Evolutionary conservation across 2,797 vertebrate species (phyloP), one percentile per base, ranked within the genome.

Genomic region (Melanotaenia parkinsoni): DNA sequence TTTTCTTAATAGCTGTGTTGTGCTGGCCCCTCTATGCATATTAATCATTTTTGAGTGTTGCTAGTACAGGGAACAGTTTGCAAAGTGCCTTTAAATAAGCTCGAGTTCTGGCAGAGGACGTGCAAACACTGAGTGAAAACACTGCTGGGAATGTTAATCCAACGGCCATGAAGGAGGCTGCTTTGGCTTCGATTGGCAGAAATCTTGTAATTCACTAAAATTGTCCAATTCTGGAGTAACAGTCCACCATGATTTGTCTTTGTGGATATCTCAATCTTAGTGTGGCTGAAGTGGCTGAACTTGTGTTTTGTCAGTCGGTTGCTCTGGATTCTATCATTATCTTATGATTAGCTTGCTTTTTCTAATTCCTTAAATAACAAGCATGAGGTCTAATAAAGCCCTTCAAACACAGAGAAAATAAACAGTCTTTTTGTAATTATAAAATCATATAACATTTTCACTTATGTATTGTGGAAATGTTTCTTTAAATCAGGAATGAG

Each of bases 11-110:
- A 73, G 76, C 68, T 60, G 67, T 57, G 82, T 81, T 75, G 61
- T 65, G 70, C 73, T 73, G 79, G 69, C 67, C 63, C 66, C 69
- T 77, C 77, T 72, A 59, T 81, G 70, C 63, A 66, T 87, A 89
- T 90, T 64, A 80, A 86, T 91, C 84, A 88, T 80, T 62, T 75
- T 14, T 79, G 83, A 88, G 87, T 88, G 83, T 80, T 90, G 88
- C 86, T 86, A 73, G 80, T 74, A 73, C 74, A 77, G 65, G 82
- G 81, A 88, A 77, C 67, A 73, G 63, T 72, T 75, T 78, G 84
- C 72, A 74, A 85, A 58, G 75, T 71, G 70, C 53, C 75, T 89
- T 88, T 79, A 85, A 85, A 86, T 75, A 73, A 81, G 79, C 74
- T 79, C 61, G 58, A 56, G 66, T 77, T 87, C 79, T 92, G 92